These are phyloP conservation scores for Drosophila takahashii DNA, from an alignment of 1,140 invertebrate species.

Conservation along the genomic window DNA sequence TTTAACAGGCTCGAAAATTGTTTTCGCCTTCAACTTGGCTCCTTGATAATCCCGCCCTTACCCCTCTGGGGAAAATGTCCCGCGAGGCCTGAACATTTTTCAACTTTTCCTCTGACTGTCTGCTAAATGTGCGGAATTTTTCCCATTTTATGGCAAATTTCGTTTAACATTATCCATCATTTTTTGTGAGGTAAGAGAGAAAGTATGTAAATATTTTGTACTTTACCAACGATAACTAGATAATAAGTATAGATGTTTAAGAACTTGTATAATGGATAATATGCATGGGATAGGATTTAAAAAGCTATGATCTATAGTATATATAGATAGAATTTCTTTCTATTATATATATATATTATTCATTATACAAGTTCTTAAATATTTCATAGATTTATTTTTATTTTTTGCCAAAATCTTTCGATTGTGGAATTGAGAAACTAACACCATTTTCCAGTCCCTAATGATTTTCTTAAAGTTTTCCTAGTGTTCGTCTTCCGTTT, in stretches of 20 bases:
- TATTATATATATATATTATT: too few relatives aligned
- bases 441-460: too few relatives aligned
- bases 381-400: too few relatives aligned
- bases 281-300: too few relatives aligned
- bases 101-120: conserved; percentile 29
- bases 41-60: conserved; percentile 21
- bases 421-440: not conserved
- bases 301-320: too few relatives aligned
- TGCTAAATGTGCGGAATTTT: conserved; percentile 9
- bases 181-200: not conserved
- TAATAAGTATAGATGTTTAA: too few relatives aligned
- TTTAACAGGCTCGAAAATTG: conserved; percentile 64
- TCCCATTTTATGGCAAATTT: conserved; percentile 7
- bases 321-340: too few relatives aligned
- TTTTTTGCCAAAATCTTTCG: too few relatives aligned
- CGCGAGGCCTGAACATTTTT: conserved; percentile 41
- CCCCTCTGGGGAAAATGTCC: not conserved
- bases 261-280: too few relatives aligned
- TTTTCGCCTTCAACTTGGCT: conserved; percentile 25
- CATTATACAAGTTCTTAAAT: too few relatives aligned
- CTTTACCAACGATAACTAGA: not conserved
- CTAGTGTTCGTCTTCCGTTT: not conserved
- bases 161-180: not conserved
- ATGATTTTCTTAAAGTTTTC: not conserved
- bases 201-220: not conserved